Evolutionary conservation across 2,113 vertebrate species (phyloP).

Genomic region (Equus quagga): DNA sequence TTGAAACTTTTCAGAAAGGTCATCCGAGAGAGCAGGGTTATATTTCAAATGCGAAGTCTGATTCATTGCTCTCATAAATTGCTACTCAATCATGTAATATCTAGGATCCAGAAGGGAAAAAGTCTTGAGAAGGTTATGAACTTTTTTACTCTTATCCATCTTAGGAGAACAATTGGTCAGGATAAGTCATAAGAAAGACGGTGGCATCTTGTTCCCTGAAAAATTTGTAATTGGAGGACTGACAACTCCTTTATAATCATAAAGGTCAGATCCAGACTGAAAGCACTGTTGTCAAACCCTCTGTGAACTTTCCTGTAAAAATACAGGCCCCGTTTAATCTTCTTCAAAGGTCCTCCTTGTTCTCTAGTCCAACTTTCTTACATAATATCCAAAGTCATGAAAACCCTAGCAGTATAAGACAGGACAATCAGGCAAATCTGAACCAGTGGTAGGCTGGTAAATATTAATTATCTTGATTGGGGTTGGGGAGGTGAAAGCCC

Average conservation of each 20-base stretch:
- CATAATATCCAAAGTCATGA: neutral
- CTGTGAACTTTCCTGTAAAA: neutral
- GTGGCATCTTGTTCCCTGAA: neutral
- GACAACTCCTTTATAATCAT: conserved; percentile 9
- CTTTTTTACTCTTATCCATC: neutral
- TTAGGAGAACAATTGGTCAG: neutral
- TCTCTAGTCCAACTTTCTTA: neutral
- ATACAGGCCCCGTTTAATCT: neutral
- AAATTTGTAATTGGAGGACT: conserved; percentile 4
- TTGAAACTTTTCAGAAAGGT: neutral
- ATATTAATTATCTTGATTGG: neutral
- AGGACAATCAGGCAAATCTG: neutral
- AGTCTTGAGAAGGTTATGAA: neutral
- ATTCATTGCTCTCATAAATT: conserved; percentile 42
- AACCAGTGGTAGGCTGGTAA: neutral
- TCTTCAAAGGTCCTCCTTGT: neutral
- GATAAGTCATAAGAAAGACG: conserved; percentile 14
- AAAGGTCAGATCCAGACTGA: conserved; percentile 6
- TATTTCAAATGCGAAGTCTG: conserved; percentile 48
- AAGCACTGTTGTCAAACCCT: neutral
- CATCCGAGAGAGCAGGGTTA: neutral
- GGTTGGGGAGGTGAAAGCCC: neutral
- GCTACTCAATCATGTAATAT: conserved; percentile 1
- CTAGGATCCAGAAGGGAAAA: neutral
- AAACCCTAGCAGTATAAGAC: neutral